Evolutionary conservation across 1,140 invertebrate species (phyloP), one percentile per base, ranked within the genome.

Genomic region (Onthophagus taurus): DNA sequence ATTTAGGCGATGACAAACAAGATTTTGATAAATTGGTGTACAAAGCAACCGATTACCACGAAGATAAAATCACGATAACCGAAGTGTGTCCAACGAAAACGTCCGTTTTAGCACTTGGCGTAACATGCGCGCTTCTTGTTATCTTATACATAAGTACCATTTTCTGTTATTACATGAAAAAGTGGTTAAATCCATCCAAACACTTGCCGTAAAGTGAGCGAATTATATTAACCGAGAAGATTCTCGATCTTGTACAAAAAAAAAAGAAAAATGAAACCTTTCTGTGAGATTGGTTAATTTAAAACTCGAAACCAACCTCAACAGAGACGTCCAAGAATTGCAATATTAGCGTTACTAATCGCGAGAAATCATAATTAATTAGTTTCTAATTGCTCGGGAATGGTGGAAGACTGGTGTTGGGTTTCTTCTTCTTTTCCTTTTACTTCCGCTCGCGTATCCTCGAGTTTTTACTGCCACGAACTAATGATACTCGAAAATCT

Each of bases 81-180:
- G 85, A 89, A 59, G 85, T 84, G 2, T 94, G 89, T 63, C 88
- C 89, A 14, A 92, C 87, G 44, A 89, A 88, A 65, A 84, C 83
- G 14, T 92, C 89, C 3, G 84, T 95, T 2, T 64, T 94, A 31
- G 82, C 88, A 2, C 66, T 95, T 31, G 85, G 85, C 38, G 85
- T 94, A 1, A 90, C 88, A 30, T 92, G 89, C 62, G 88, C 86
- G 26, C 73, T 94, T 24, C 71, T 95, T 45, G 77, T 92, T 26
- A 74, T 94, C n/a, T 76, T 94, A 12, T 94, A 95, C 68, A 79
- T 89, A 55, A 84, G 81, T 41, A 91, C 86, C 17, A 74, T 90
- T 49, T 89, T 89, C 71, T 88, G 83, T 64, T 89, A 89, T 67
- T 88, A 86, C 71, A 88, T 89, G 81, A 86, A 85, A 61, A 89